Evolutionary conservation across 2,113 vertebrate genomes (phyloP).

Genomic region (Prolemur simus): DNA sequence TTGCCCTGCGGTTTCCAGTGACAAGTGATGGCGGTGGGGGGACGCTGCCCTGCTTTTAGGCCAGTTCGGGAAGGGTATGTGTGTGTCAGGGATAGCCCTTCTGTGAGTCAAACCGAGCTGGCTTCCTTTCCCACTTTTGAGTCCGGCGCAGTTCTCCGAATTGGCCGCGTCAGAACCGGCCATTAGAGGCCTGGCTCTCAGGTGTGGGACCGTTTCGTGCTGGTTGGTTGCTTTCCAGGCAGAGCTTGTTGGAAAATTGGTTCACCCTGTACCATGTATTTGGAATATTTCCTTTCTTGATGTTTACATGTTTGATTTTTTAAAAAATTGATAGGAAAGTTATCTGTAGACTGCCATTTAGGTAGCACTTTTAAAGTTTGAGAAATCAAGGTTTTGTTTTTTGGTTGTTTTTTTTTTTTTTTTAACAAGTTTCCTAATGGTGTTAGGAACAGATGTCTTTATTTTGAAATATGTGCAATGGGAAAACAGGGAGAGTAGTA

Average conservation of each 20-base stretch:
- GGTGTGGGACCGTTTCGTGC: not conserved
- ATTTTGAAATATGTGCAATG: constrained; percentile 22
- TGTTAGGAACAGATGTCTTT: constrained; percentile 47
- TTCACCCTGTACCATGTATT: not conserved
- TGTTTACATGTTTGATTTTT: not conserved
- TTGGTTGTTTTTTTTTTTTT: not conserved
- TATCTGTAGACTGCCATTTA: not conserved
- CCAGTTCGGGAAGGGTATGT: not conserved
- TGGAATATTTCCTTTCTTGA: not conserved
- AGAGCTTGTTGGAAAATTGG: not conserved
- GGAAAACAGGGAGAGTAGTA: not conserved
- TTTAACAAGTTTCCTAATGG: constrained; percentile 21
- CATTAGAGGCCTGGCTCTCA: not conserved
- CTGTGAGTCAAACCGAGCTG: not conserved
- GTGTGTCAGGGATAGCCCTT: not conserved
- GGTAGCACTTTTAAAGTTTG: constrained; percentile 9
- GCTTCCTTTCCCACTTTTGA: not conserved
- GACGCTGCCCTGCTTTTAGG: not conserved
- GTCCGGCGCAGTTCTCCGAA: not conserved
- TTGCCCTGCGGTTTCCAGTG: not conserved
- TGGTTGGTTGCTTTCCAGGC: not conserved
- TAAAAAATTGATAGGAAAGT: not conserved
- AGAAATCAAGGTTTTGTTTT: constrained; percentile 35
- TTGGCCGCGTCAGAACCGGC: not conserved
- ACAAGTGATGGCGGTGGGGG: not conserved